Conservation (phyloP, 2,113 vertebrate genomes). For the Mormyrus lacerda region DNA sequence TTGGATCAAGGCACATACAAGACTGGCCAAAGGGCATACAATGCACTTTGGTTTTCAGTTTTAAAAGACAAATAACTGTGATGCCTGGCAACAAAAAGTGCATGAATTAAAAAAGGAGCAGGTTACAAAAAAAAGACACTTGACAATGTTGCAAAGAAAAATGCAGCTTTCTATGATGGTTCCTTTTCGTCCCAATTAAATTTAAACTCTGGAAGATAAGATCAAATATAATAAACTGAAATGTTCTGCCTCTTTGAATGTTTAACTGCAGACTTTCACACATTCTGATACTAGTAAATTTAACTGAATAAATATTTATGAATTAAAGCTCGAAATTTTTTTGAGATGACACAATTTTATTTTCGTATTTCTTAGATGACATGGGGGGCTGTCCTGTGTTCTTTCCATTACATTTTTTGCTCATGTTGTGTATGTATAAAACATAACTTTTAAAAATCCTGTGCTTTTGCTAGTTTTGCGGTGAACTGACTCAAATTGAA, state of each 20-base stretch:
- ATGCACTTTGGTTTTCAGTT: slow-evolving; percentile 78
- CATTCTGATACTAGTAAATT: background rate
- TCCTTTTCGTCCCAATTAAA: background rate
- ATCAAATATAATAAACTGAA: background rate
- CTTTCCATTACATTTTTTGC: background rate
- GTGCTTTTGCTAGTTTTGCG: slow-evolving; percentile 7
- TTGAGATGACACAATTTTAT: background rate
- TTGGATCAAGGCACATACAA: slow-evolving; percentile 82
- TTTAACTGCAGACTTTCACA: background rate
- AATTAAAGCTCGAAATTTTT: background rate
- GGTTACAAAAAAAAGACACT: background rate
- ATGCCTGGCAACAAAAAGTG: slow-evolving; percentile 2
- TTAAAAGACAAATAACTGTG: slow-evolving; percentile 33
- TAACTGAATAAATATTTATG: background rate
- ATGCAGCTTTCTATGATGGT: background rate
- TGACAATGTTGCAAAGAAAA: background rate
- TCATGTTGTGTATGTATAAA: background rate
- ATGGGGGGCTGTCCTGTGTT: background rate
- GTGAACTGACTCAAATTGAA: background rate
- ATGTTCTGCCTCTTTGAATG: background rate
- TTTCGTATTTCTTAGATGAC: background rate
- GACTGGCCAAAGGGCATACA: slow-evolving; percentile 76
- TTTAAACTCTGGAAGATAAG: background rate
- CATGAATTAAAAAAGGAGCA: background rate
- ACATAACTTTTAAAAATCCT: background rate